Conservation (phyloP, 2,888 invertebrate genomes). For the Lasioglossum figueresi region DNA sequence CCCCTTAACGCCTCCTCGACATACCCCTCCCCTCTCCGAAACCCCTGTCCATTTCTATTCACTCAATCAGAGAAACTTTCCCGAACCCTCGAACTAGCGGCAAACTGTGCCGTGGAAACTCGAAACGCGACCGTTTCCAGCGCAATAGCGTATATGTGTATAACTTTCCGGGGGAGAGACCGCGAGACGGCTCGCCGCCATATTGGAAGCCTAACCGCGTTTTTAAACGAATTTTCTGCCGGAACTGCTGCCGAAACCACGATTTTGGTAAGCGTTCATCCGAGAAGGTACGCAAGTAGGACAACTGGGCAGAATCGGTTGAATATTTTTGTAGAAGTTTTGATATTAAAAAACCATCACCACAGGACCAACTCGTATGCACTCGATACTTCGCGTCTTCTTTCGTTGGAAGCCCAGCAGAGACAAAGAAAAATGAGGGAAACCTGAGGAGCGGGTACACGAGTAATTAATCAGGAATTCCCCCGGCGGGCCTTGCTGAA, state of each 20-base stretch:
- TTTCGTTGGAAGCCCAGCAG: neutral
- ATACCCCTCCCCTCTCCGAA: neutral
- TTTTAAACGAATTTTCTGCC: neutral
- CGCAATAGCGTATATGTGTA: no score
- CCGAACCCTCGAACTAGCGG: neutral
- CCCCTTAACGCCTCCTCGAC: neutral
- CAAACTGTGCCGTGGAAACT: conserved; percentile 2
- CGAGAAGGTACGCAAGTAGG: neutral
- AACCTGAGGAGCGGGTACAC: neutral
- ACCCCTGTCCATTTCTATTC: neutral
- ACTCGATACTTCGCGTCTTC: neutral
- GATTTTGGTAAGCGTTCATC: neutral
- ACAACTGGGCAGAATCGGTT: neutral
- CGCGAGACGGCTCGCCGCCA: neutral
- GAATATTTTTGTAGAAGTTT: neutral
- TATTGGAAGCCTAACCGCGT: neutral
- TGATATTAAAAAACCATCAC: neutral
- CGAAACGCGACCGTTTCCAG: conserved; percentile 11
- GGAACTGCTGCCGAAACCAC: neutral
- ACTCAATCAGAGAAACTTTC: conserved; percentile 10
- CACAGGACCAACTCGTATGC: neutral
- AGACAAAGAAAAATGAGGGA: neutral
- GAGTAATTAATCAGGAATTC: neutral
- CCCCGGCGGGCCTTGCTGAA: neutral
- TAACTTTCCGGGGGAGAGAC: neutral